Base-by-base conservation (phyloP, 2,797 vertebrate genomes). In the Anguilla marmorata region DNA sequence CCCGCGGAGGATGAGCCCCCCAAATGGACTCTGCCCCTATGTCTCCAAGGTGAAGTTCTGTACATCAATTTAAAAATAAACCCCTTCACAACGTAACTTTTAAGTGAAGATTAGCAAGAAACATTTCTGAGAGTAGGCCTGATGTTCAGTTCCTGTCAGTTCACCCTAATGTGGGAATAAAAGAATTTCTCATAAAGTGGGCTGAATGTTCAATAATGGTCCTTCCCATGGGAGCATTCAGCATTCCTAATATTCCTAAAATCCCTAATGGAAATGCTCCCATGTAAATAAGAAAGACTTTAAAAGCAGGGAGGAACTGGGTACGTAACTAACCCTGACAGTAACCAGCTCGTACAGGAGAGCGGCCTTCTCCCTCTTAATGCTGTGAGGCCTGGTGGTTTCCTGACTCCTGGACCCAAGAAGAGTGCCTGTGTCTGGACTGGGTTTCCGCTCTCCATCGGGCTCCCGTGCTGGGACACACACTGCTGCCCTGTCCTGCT, bases 271-370 rank as follows among this genome's bases (percentile, higher is more conserved):
- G 7, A 82, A 7, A 24, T 50, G 41, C 3, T 50, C 41, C 79
- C 79, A 82, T 50, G 45, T 50, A 82, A 50, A 21, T 50, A 50
- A 79, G 30, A 50, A 45, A 48, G 45, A 50, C 41, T 50, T 50
- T 24, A 48, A 82, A n/a, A n/a, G 56, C 5, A 54, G 37, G 50
- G 16, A 33, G 58, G 37, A 76, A 66, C 24, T 84, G 50, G 85
- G 11, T 52, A 12, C 5, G 83, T 60, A 9, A 83, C 94, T n/a
- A 94, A 99, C 98, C 97, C 96, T 96, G 90, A 96, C 95, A 69
- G 91, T 93, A 21, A 93, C 92, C 76, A 98, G 91, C 24, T 97
- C 97, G 90, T 92, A 94, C 90, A 97, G 94, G 89, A 98, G 93
- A 33, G 95, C 94, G 0, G 90, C 89, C 93, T 97, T 98, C 90